These are phyloP conservation scores for Corythornis madagascariensis DNA, from an alignment of 2,113 vertebrate genomes.

Conservation along the genomic window DNA sequence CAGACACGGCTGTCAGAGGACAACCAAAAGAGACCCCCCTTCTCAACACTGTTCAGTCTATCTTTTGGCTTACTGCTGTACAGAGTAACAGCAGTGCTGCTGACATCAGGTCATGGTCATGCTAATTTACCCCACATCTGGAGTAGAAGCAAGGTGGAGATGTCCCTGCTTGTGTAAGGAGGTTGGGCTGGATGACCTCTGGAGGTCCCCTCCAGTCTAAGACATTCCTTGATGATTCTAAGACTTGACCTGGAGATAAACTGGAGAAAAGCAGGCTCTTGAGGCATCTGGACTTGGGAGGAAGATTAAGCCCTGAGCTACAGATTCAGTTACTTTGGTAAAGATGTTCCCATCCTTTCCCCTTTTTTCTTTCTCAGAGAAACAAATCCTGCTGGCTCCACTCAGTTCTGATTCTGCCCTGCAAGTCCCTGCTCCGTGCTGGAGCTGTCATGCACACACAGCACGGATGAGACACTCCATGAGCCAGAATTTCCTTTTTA, in stretches of 20 bases:
- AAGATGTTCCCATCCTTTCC: background rate
- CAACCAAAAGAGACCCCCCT: background rate
- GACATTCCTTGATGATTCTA: background rate
- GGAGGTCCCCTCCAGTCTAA: no score
- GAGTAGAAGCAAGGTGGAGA: background rate
- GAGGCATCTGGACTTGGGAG: background rate
- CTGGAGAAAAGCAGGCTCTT: background rate
- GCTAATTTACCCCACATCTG: background rate
- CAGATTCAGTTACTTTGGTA: background rate
- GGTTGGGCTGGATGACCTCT: no score
- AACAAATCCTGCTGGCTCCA: background rate
- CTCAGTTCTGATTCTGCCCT: background rate
- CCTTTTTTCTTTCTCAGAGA: background rate
- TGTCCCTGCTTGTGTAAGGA: no score
- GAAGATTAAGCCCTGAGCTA: background rate
- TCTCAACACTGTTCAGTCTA: background rate
- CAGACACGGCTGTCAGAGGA: background rate
- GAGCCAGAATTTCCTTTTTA: background rate
- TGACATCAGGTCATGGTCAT: background rate
- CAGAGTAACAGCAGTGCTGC: background rate
- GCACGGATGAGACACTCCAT: background rate
- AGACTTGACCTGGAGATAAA: background rate
- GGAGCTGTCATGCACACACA: background rate
- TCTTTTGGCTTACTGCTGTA: background rate
- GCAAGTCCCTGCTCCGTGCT: background rate